Evolutionary conservation across 2,113 vertebrate genomes (phyloP).

Genomic region (Haliaeetus leucogaster): DNA sequence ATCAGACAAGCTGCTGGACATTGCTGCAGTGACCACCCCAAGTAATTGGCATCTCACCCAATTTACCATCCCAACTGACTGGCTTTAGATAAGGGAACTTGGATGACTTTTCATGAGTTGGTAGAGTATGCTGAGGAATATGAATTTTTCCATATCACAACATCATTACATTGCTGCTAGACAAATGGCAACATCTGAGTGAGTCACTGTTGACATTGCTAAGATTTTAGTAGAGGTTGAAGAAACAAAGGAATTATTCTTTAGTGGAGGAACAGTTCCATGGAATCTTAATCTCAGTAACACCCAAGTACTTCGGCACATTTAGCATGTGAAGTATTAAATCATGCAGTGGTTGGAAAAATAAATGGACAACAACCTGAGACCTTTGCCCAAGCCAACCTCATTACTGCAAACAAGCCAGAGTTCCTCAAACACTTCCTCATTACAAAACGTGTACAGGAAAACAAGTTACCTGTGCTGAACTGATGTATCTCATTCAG

Average conservation of each 20-base stretch:
- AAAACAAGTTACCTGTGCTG: not conserved
- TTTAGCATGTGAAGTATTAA: not conserved
- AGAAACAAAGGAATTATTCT: not conserved
- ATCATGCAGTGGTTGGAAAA: not conserved
- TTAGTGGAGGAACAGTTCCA: not conserved
- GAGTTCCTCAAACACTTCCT: not conserved
- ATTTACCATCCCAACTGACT: not conserved
- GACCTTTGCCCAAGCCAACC: not conserved
- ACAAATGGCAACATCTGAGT: not conserved
- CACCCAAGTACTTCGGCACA: not conserved
- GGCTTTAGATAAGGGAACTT: not conserved
- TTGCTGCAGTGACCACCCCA: not conserved
- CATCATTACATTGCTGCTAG: not conserved
- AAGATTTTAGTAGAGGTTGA: not conserved
- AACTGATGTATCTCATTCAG: not conserved
- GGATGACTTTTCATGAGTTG: not conserved
- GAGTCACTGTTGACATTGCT: not conserved
- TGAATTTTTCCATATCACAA: not conserved
- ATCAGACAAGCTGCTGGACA: not conserved
- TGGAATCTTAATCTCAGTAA: not conserved
- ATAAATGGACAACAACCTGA: not conserved
- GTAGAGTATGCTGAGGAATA: not conserved
- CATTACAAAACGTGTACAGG: not conserved
- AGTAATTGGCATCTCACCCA: not conserved
- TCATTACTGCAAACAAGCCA: not conserved